These are phyloP conservation scores for Numenius phaeopus DNA, from an alignment of 2,797 vertebrate genomes.

Conservation along the genomic window DNA sequence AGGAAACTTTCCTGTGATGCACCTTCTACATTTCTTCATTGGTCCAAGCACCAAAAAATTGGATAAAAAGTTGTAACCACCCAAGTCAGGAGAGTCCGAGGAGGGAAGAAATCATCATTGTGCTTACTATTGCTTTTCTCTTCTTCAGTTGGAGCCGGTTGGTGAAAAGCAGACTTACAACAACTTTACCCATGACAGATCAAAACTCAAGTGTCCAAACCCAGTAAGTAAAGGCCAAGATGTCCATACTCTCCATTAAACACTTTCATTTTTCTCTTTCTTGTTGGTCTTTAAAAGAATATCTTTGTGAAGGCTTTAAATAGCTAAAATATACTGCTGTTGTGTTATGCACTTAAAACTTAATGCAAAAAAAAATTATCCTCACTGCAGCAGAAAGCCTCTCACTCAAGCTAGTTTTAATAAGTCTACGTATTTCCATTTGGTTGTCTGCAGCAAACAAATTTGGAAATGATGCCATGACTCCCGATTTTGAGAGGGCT, in stretches of 20 bases:
- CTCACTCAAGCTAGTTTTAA: background rate
- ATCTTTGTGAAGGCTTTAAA: background rate
- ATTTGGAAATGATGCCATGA: background rate
- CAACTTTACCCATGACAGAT: constrained; percentile 85
- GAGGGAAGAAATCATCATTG: background rate
- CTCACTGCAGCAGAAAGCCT: background rate
- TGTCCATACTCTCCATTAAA: background rate
- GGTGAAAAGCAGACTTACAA: constrained; percentile 89
- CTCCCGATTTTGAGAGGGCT: background rate
- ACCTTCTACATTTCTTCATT: background rate
- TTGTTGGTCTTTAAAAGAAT: background rate
- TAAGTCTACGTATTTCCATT: background rate
- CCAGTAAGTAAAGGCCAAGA: constrained; percentile 72
- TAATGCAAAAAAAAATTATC: background rate
- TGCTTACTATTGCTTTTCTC: background rate
- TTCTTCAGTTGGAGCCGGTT: constrained; percentile 89
- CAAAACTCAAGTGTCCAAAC: constrained; percentile 88
- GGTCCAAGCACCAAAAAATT: background rate
- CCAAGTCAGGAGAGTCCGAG: background rate
- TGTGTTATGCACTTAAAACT: background rate
- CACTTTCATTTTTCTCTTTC: background rate
- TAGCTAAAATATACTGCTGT: background rate
- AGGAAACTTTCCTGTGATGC: background rate
- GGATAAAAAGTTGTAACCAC: background rate
- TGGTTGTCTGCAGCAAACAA: background rate